Conservation (phyloP, 1,140 invertebrate species). For the Oedothorax gibbosus region DNA sequence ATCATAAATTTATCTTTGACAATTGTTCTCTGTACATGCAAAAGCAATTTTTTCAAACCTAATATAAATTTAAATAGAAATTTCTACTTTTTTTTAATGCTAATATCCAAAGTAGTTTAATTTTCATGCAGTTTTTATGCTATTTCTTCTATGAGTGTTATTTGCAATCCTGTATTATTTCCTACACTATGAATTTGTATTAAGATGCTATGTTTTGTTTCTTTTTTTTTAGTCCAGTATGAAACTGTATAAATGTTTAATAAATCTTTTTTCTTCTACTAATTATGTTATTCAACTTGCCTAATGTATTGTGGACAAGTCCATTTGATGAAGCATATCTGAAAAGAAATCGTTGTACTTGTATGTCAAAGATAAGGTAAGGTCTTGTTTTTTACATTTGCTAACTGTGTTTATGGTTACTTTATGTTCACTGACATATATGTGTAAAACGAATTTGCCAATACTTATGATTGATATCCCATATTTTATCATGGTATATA, state of each 20-base stretch:
- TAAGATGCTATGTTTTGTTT: conserved; percentile 30
- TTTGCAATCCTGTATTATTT: conserved; percentile 6
- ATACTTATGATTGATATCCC: no score
- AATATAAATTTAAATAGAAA: no score
- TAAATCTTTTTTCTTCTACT: conserved; percentile 53
- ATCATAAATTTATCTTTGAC: no score
- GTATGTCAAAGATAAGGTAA: conserved; percentile 53
- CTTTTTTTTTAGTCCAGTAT: conserved; percentile 49
- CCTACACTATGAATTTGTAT: background rate
- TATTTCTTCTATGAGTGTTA: no score
- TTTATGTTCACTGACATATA: no score
- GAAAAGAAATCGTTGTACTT: conserved; percentile 39
- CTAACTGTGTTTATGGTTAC: background rate
- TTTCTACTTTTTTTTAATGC: no score
- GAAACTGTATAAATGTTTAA: conserved; percentile 38
- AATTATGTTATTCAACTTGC: conserved; percentile 55
- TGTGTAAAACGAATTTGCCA: no score
- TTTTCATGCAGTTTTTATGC: no score
- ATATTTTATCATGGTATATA: no score
- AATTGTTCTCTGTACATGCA: no score
- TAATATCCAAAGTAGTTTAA: no score
- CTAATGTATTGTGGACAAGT: conserved; percentile 56
- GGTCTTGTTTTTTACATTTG: conserved; percentile 39
- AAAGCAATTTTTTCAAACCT: no score
- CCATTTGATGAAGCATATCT: conserved; percentile 41